Conservation (phyloP, 2,888 invertebrate genomes). For the Bellardia pandia region DNA sequence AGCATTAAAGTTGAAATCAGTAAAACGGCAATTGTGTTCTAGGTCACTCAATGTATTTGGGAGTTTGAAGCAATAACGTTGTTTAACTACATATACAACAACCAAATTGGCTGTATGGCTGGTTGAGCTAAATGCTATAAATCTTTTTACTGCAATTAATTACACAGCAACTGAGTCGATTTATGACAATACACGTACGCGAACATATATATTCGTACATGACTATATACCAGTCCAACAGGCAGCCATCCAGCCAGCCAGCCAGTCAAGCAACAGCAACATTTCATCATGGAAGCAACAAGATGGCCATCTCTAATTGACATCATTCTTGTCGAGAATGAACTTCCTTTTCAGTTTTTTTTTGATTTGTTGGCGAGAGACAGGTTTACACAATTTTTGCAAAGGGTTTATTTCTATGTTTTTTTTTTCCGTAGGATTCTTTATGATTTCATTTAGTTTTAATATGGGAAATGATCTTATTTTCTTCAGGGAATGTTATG, state of each 20-base stretch:
- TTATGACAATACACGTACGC: constrained; percentile 44
- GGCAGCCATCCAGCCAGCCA: background rate
- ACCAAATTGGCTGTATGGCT: constrained; percentile 7
- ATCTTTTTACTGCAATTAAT: constrained; percentile 70
- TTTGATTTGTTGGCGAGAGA: background rate
- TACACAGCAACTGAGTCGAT: constrained; percentile 68
- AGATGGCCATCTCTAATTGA: constrained; percentile 71
- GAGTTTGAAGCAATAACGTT: constrained; percentile 27
- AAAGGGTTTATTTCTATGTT: background rate
- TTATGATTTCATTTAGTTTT: no score
- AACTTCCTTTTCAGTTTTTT: constrained; percentile 52
- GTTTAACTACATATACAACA: background rate
- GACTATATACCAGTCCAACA: background rate
- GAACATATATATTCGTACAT: background rate
- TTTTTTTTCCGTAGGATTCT: no score
- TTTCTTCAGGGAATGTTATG: no score
- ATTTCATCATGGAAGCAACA: constrained; percentile 57
- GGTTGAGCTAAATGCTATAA: constrained; percentile 61
- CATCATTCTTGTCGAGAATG: constrained; percentile 64
- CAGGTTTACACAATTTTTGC: background rate
- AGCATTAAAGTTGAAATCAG: constrained; percentile 16
- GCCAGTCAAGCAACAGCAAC: constrained; percentile 25
- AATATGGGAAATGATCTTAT: no score
- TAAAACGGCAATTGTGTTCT: constrained; percentile 51
- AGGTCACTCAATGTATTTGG: constrained; percentile 58